These are phyloP conservation scores for Trichopoda pennipes DNA, from an alignment of 2,888 invertebrate genomes.

Conservation along the genomic window DNA sequence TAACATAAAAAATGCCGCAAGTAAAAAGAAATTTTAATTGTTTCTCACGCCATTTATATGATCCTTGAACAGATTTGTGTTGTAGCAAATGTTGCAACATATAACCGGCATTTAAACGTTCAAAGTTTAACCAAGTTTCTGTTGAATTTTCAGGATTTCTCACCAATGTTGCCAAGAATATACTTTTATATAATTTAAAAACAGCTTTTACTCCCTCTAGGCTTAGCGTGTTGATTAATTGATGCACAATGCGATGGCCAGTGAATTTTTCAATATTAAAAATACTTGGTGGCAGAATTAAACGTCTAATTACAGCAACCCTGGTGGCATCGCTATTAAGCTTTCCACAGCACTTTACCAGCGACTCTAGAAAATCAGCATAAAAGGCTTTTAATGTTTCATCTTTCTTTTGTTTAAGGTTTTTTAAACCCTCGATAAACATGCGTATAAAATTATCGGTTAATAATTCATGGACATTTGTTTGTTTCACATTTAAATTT, in stretches of 20 bases:
- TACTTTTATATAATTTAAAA: slow-evolving; percentile 84
- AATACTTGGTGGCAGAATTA: slow-evolving; percentile 86
- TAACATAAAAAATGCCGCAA: slow-evolving; percentile 84
- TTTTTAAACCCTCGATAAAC: slow-evolving; percentile 85
- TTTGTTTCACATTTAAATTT: slow-evolving; percentile 74
- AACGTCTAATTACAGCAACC: slow-evolving; percentile 84
- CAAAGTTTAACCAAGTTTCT: slow-evolving; percentile 86
- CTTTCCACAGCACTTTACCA: slow-evolving; percentile 82
- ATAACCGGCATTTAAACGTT: slow-evolving; percentile 85
- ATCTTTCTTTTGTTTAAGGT: slow-evolving; percentile 76
- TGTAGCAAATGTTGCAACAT: slow-evolving; percentile 81
- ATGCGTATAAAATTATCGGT: slow-evolving; percentile 85
- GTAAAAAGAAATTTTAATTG: slow-evolving; percentile 86
- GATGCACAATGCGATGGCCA: slow-evolving; percentile 84
- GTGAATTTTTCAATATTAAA: slow-evolving; percentile 89
- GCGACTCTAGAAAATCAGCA: slow-evolving; percentile 80
- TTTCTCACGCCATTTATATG: slow-evolving; percentile 84
- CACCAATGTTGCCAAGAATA: slow-evolving; percentile 83
- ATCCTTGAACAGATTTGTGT: slow-evolving; percentile 77
- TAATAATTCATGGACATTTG: slow-evolving; percentile 83
- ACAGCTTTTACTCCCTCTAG: slow-evolving; percentile 85
- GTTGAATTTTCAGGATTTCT: slow-evolving; percentile 78
- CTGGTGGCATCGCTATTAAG: slow-evolving; percentile 82
- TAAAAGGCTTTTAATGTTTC: slow-evolving; percentile 80
- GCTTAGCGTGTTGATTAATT: slow-evolving; percentile 84